Evolutionary conservation across 2,113 vertebrate genomes (phyloP).

Genomic region (Pangasianodon hypophthalmus): DNA sequence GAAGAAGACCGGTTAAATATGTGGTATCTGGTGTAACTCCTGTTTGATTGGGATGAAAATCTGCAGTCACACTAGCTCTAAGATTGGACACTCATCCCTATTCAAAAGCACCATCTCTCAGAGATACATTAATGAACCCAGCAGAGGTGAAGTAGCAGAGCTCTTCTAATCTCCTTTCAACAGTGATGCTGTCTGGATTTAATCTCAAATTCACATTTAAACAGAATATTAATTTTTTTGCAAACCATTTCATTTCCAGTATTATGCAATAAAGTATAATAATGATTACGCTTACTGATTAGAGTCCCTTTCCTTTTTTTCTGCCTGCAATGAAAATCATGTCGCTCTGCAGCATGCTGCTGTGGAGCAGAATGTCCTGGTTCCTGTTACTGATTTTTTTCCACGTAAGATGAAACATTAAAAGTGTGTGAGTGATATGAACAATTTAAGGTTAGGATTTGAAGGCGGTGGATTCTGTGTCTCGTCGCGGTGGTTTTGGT

Average conservation of each 20-base stretch:
- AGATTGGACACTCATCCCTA: not conserved
- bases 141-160: not conserved
- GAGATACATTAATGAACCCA: not conserved
- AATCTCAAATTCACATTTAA: not conserved
- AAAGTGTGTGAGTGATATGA: not conserved
- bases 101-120: not conserved
- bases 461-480: conserved; percentile 79
- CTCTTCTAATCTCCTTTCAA: not conserved
- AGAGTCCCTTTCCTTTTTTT: not conserved
- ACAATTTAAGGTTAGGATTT: conserved; percentile 60
- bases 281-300: not conserved
- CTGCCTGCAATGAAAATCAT: not conserved
- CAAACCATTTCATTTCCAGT: not conserved
- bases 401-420: conserved; percentile 18
- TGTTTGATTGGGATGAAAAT: not conserved
- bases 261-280: not conserved
- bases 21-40: not conserved
- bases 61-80: not conserved
- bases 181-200: not conserved
- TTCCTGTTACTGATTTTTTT: not conserved
- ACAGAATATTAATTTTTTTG: not conserved
- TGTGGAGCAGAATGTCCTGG: not conserved
- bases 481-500: conserved; percentile 81
- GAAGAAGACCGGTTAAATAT: not conserved
- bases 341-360: not conserved